phyloP scores from a whole-genome alignment of 1,140 invertebrate genomes.

The Phymorhynchus buccinoides region DNA sequence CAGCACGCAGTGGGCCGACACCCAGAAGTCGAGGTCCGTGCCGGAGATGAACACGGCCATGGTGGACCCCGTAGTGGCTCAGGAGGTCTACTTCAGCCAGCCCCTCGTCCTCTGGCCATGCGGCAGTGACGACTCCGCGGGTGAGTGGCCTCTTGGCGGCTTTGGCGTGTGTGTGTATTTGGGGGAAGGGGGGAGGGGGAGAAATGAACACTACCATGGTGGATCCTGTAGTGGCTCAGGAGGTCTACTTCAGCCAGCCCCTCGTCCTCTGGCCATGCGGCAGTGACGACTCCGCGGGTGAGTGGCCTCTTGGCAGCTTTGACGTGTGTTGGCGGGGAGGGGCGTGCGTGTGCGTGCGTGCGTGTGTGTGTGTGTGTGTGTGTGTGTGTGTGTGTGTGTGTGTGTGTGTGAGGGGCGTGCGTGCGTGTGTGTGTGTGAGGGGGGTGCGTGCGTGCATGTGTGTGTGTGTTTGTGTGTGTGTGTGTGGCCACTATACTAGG shows the following conservation, averaged over 20 bases:
- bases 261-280: not conserved
- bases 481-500: too few species aligned
- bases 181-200: too few species aligned
- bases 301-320: too few species aligned
- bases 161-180: not conserved
- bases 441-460: too few species aligned
- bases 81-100: constrained; percentile 15
- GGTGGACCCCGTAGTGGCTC: not conserved
- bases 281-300: too few species aligned
- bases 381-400: too few species aligned
- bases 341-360: not conserved
- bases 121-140: too few species aligned
- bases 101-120: not conserved
- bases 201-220: not conserved
- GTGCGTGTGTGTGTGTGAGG: too few species aligned
- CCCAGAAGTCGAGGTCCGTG: not conserved
- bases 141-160: not conserved
- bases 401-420: too few species aligned
- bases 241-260: constrained; percentile 11
- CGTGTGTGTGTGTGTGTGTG: not conserved
- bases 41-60: not conserved
- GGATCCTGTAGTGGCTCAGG: not conserved
- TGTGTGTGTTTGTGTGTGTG: too few species aligned
- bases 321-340: too few species aligned
- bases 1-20: constrained; percentile 1